Evolutionary conservation across 1,140 invertebrate genomes (phyloP).

Genomic region (Holotrichia oblita): DNA sequence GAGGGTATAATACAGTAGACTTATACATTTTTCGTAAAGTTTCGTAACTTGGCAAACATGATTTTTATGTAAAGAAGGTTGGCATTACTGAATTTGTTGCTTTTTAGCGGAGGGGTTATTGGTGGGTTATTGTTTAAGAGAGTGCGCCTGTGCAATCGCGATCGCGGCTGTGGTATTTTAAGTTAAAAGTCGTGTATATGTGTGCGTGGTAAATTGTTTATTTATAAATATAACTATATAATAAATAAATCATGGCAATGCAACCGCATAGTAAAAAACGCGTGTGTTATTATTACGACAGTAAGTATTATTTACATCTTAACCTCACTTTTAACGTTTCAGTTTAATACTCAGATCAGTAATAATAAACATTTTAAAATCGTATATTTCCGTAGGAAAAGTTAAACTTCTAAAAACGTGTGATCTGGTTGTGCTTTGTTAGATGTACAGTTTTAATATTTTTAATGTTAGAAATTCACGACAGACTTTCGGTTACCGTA

Average conservation of each 20-base stretch:
- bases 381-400: background rate
- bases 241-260: slow-evolving; percentile 67
- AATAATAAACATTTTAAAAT: background rate
- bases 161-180: slow-evolving; percentile 39
- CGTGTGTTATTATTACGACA: slow-evolving; percentile 99
- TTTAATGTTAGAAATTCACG: slow-evolving; percentile 52
- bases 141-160: slow-evolving; percentile 34
- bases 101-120: slow-evolving; percentile 30
- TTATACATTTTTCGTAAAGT: background rate
- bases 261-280: slow-evolving; percentile 88
- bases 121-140: background rate
- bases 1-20: too few species aligned
- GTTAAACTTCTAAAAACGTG: background rate
- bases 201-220: slow-evolving; percentile 22
- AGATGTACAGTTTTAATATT: slow-evolving; percentile 54
- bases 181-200: slow-evolving; percentile 37
- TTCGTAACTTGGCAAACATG: background rate
- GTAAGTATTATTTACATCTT: slow-evolving; percentile 74
- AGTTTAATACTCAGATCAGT: background rate
- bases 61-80: slow-evolving; percentile 10
- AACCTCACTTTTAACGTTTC: slow-evolving; percentile 11
- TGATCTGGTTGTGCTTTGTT: slow-evolving; percentile 38
- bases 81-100: background rate
- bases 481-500: slow-evolving; percentile 56
- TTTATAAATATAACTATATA: slow-evolving; percentile 23